Base-by-base conservation (phyloP, 2,113 vertebrate genomes). In the Sprattus sprattus region DNA sequence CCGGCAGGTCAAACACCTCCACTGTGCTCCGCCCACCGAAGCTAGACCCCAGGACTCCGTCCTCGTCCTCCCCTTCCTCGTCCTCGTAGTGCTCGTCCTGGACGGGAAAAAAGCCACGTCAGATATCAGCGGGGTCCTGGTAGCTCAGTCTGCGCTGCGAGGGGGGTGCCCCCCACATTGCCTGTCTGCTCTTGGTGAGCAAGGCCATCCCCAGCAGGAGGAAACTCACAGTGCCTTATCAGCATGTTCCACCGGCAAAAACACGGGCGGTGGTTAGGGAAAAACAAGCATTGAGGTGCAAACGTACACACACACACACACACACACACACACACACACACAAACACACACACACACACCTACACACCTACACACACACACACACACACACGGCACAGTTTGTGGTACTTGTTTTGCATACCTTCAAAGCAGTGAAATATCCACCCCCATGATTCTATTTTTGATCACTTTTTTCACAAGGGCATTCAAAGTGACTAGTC, bases 1-100 rank as follows among this genome's bases (percentile, higher is more conserved):
- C 96, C 47, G 97, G 95, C 82, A 97, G 94, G 87, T 97, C 96
- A 91, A 95, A 96, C 88, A 97, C 95, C 91, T 98, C 97, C 15
- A 94, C 94, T 16, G 94, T 95, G 28, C 28, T 71, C 86, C 92
- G 95, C 81, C 93, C 94, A 25, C 92, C 93, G 86, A 97, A 95
- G 90, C 94, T 96, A 11, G 97, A 96, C 50, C 95, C 94, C 81
- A 97, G 93, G 7, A 96, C 95, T 0, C 95, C 94, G 0, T 97
- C 95, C 54, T 97, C 96, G 22, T 96, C 96, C 81, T 93, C 91
- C 81, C 94, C 92, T 16, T 97, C 96, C 78, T 97, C 94, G 89
- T 92, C 95, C 82, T 95, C 97, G 75, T 94, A 95, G 85, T 92
- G 94, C 86, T 96, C 95, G 81, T 96, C 95, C 95, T 96, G 89